Conservation (phyloP, 2,113 vertebrate species). For the Emydocephalus ijimae region DNA sequence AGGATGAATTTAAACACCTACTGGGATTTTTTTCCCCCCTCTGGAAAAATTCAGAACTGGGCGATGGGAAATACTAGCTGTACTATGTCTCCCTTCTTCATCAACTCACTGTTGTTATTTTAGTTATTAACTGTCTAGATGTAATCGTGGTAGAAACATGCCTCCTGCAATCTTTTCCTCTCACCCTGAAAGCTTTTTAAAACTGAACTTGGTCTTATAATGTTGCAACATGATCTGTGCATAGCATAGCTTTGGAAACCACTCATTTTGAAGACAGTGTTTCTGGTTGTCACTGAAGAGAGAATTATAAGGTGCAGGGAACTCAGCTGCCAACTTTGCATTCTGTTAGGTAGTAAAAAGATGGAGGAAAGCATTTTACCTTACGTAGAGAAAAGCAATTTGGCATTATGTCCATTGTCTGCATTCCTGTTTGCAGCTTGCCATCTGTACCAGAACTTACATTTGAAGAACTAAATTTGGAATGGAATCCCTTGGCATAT, state of each 20-base stretch:
- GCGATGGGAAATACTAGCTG: background rate
- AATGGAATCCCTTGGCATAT: background rate
- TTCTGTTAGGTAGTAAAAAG: background rate
- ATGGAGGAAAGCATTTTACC: background rate
- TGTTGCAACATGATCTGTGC: background rate
- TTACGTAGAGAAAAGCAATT: background rate
- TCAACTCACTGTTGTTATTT: background rate
- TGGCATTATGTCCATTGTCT: background rate
- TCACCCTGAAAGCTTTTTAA: background rate
- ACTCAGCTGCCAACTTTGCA: background rate
- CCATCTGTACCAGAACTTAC: background rate
- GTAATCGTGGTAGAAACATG: background rate
- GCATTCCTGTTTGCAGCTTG: background rate
- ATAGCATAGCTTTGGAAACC: background rate
- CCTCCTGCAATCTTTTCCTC: background rate
- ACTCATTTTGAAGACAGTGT: background rate
- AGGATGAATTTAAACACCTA: background rate
- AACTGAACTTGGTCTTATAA: background rate
- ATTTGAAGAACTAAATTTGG: background rate
- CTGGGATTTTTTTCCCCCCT: background rate
- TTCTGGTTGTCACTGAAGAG: background rate
- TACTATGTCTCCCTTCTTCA: background rate
- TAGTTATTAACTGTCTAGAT: background rate
- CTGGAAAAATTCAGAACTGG: background rate
- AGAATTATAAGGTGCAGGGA: background rate